Percentiles rank a stretch among this genome's conserved stretches.
phyloP scores from a whole-genome alignment of 2,113 vertebrate species.

The Leptocoma aspasia region DNA sequence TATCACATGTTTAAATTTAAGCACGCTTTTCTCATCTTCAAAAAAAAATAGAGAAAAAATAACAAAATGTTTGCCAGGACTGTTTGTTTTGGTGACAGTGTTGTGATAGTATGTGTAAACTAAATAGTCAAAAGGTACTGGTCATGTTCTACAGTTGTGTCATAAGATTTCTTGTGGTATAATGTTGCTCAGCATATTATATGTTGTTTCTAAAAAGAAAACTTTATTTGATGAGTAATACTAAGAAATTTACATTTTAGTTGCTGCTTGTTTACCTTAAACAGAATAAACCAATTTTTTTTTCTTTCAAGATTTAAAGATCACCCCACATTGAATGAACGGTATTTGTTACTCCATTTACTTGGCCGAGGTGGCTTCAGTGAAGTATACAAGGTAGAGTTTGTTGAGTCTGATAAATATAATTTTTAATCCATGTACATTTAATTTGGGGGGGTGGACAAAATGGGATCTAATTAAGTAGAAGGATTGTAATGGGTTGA shows the following conservation, averaged over 20 bases:
- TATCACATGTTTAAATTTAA: neutral
- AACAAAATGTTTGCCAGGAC: neutral
- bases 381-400: conserved; percentile 96
- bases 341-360: conserved; percentile 95
- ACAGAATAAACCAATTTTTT: neutral
- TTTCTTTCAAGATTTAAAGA: conserved; percentile 90
- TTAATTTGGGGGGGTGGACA: fast-evolving
- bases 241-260: neutral
- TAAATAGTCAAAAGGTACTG: neutral
- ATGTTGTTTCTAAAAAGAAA: neutral
- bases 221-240: neutral
- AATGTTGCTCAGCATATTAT: neutral
- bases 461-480: neutral
- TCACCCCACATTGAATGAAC: conserved; percentile 96
- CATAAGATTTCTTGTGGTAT: neutral
- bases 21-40: neutral
- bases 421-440: neutral
- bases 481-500: neutral
- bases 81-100: neutral
- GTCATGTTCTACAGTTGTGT: neutral
- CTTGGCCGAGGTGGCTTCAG: conserved; percentile 98
- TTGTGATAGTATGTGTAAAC: neutral
- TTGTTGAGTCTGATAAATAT: neutral
- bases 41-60: neutral
- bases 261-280: neutral